Evolutionary conservation across 92 coral and sea anemone genomes (phyloP).

Genomic region (Paragorgia papillata): DNA sequence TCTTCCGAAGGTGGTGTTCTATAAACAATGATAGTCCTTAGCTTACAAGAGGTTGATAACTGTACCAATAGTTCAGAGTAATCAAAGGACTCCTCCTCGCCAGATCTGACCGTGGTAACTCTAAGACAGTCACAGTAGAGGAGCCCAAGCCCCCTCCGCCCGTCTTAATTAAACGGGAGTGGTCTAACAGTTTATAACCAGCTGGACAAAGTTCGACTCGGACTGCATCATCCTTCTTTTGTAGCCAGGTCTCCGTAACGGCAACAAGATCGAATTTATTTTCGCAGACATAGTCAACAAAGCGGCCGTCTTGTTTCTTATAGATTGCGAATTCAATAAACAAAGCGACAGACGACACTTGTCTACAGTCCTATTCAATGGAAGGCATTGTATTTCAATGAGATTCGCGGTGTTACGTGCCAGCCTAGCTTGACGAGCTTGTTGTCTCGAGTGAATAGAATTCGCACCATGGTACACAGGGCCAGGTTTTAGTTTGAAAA

Average conservation of each 20-base stretch:
- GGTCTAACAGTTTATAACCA: slow-evolving; percentile 56
- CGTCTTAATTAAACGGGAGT: slow-evolving; percentile 28
- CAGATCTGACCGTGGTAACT: slow-evolving; percentile 46
- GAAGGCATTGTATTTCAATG: slow-evolving; percentile 9
- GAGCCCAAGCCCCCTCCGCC: slow-evolving; percentile 57
- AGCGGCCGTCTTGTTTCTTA: background rate
- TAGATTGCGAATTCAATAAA: slow-evolving; percentile 18
- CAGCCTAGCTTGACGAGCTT: background rate
- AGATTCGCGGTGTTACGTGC: slow-evolving; percentile 33
- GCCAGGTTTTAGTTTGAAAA: background rate
- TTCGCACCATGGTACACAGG: background rate
- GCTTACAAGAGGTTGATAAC: slow-evolving; percentile 14
- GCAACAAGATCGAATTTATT: slow-evolving; percentile 32
- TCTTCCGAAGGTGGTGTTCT: slow-evolving; percentile 43
- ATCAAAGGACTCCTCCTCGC: slow-evolving; percentile 42
- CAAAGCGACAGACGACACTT: slow-evolving; percentile 25
- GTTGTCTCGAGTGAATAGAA: background rate
- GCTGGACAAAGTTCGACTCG: slow-evolving; percentile 59
- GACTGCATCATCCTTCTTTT: slow-evolving; percentile 34
- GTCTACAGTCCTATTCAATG: slow-evolving; percentile 28
- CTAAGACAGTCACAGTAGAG: slow-evolving; percentile 41
- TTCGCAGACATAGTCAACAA: slow-evolving; percentile 43
- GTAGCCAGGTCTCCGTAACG: slow-evolving; percentile 53
- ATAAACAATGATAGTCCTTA: slow-evolving; percentile 31
- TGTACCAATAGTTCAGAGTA: slow-evolving; percentile 48